Conservation (phyloP, 2,113 vertebrate genomes). For the Heterotilapia buettikoferi region DNA sequence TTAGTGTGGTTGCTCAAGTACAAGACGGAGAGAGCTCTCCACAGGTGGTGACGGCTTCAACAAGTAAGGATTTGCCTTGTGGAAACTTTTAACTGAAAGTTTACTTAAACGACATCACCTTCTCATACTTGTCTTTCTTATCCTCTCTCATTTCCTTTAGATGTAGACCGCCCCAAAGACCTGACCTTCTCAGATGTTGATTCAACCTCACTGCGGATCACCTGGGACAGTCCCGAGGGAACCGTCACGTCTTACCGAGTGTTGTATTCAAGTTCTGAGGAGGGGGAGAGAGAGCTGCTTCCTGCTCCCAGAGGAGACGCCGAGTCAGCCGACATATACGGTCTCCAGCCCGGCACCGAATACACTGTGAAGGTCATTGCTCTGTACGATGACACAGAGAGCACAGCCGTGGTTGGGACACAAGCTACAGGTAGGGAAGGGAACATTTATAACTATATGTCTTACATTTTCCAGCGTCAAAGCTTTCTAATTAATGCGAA, state of each 20-base stretch:
- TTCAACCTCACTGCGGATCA: conserved; percentile 90
- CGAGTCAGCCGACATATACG: conserved; percentile 83
- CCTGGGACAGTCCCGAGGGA: conserved; percentile 95
- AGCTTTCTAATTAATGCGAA: not conserved
- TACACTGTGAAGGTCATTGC: conserved; percentile 97
- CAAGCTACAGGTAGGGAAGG: conserved; percentile 86
- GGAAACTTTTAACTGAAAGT: not conserved
- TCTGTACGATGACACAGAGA: conserved; percentile 85
- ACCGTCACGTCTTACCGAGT: conserved; percentile 89
- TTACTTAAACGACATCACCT: not conserved
- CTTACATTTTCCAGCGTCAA: rapidly evolving
- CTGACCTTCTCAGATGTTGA: conserved; percentile 91
- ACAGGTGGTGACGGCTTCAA: conserved; percentile 82
- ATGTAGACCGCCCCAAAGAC: conserved; percentile 91
- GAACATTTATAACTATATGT: not conserved
- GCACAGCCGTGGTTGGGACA: conserved; percentile 85
- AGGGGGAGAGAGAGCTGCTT: conserved; percentile 87
- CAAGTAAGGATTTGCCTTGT: conserved; percentile 73
- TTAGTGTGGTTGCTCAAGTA: conserved; percentile 86
- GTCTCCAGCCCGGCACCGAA: conserved; percentile 92
- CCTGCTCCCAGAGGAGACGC: conserved; percentile 84
- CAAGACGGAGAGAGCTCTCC: conserved; percentile 85
- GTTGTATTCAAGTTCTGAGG: conserved; percentile 88
- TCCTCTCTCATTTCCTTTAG: conserved; percentile 53
- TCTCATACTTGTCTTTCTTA: not conserved